Conservation (phyloP, 2,113 vertebrate genomes). For the Hemibagrus wyckioides region DNA sequence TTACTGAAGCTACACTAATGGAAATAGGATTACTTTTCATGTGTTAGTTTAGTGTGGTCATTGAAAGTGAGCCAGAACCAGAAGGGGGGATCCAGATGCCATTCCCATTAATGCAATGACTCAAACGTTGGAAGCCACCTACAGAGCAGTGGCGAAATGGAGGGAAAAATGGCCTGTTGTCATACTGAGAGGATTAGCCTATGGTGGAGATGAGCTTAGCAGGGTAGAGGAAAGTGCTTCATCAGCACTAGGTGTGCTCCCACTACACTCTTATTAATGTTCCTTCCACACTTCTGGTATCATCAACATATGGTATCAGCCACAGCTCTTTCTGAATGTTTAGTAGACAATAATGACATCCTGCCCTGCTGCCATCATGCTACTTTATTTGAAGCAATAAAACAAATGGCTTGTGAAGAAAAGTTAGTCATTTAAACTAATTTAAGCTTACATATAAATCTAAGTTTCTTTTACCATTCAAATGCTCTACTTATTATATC, state of each 20-base stretch:
- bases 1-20: conserved; percentile 41
- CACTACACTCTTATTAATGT: conserved; percentile 23
- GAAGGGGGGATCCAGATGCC: conserved; percentile 54
- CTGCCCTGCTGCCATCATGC: background rate
- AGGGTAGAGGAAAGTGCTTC: conserved; percentile 42
- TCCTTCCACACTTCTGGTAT: conserved; percentile 2
- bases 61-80: conserved; percentile 42
- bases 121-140: conserved; percentile 57
- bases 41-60: conserved; percentile 32
- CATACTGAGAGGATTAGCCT: conserved; percentile 45
- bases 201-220: conserved; percentile 46
- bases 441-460: background rate
- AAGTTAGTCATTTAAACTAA: background rate
- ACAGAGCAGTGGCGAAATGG: conserved; percentile 44
- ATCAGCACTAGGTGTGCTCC: conserved; percentile 39
- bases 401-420: background rate
- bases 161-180: conserved; percentile 51
- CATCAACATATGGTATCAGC: conserved; percentile 23
- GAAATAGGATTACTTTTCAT: conserved; percentile 48
- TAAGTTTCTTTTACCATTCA: background rate
- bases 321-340: background rate
- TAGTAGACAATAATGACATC: background rate
- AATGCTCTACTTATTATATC: background rate
- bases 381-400: background rate
- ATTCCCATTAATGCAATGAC: conserved; percentile 58